Base-by-base conservation (phyloP, 2,888 invertebrate genomes). In the Masnerella sp. region DNA sequence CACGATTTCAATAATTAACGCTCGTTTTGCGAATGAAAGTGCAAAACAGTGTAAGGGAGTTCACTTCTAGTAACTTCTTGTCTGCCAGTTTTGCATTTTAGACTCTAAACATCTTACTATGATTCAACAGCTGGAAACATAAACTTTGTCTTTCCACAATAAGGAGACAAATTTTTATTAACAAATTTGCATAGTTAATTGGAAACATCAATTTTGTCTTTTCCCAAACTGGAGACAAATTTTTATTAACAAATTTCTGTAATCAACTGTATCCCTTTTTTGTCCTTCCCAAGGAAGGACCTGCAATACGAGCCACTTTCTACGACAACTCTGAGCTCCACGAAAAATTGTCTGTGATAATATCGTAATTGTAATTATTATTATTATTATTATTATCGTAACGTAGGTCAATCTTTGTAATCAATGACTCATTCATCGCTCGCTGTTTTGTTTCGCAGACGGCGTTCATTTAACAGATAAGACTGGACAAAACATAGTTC, bases 331-430 rank as follows among this genome's bases (percentile, higher is more conserved):
- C 8, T 25, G 22, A n/a, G 18, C 40, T 54, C 32, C 34, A 62
- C 22, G 68, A 75, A 77, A 78, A 77, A 79, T 77, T 81, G 76
- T 79, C 81, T 81, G 81, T 81, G 81, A 81, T 81, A 81, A 80
- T 77, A 78, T 51, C 61, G 38, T 59, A 34, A 58, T 25, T 25
- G 25, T 7, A 4, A 7, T n/a, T n/a, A n/a, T n/a, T n/a, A n/a
- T 42, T 30, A 47, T 36, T 15, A 42, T 52, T 32, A 30, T 25
- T 42, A 18, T 28, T 25, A 18, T 32, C 11, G 20, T 49, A 40
- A 12, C 18, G 12, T 22, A 43, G 18, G 11, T 36, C 32, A 11
- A 25, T 20, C 34, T 45, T 40, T n/a, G 25, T 25, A 34, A 32
- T 20, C 36, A 12, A 45, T 40, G 40, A 61, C 22, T 61, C 38